These are phyloP conservation scores for Mungos mungo DNA, from an alignment of 2,113 vertebrate genomes.

Conservation along the genomic window DNA sequence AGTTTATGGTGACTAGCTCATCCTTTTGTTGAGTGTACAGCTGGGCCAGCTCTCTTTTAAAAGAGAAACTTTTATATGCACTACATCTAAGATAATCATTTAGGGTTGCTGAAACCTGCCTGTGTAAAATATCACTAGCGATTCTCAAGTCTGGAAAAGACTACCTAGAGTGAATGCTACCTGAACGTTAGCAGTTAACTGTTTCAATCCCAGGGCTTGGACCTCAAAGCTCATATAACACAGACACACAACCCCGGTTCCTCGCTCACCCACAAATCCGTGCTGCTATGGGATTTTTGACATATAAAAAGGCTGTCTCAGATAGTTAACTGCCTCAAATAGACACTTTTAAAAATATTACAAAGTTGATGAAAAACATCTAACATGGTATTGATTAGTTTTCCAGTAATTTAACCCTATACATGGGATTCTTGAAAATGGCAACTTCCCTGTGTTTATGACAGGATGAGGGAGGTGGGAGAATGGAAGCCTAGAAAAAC, in stretches of 20 bases:
- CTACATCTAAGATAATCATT: background rate
- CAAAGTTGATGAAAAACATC: background rate
- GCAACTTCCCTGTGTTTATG: background rate
- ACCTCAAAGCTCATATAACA: background rate
- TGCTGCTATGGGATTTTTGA: background rate
- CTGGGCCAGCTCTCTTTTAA: background rate
- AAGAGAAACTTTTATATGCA: background rate
- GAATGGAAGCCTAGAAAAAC: background rate
- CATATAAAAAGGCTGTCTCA: background rate
- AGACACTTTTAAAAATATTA: background rate
- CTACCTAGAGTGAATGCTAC: background rate
- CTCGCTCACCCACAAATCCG: background rate
- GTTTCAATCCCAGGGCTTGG: background rate
- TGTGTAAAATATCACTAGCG: constrained; percentile 7
- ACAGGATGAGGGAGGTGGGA: background rate
- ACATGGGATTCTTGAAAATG: constrained; percentile 34
- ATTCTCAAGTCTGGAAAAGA: background rate
- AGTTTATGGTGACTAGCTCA: background rate
- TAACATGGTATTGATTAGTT: background rate
- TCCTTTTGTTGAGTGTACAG: background rate
- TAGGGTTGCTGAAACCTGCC: background rate
- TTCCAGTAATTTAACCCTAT: constrained; percentile 1
- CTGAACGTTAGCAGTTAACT: background rate
- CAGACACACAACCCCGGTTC: background rate
- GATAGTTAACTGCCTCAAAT: constrained; percentile 1